Conservation (phyloP, 2,797 vertebrate genomes). For the Poeciliopsis gracilis region DNA sequence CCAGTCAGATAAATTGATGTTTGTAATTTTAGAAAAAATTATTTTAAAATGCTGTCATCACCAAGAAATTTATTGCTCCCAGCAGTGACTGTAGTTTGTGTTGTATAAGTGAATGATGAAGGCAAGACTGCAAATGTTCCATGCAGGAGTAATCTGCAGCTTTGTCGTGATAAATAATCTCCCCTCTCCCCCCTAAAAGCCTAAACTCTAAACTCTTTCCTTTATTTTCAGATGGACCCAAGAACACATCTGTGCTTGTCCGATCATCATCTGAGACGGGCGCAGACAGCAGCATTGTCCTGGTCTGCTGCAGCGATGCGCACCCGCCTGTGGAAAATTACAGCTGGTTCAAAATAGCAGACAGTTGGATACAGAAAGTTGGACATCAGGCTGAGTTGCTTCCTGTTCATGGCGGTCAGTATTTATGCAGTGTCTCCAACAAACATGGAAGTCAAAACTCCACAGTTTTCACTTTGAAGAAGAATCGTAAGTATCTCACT, state of each 20-base stretch:
- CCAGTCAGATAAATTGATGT: background rate
- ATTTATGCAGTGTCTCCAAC: constrained; percentile 45
- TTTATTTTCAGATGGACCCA: constrained; percentile 44
- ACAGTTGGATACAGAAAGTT: background rate
- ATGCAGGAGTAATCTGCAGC: background rate
- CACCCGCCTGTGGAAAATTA: constrained; percentile 50
- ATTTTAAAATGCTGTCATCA: background rate
- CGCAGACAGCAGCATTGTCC: background rate
- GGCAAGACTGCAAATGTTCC: background rate
- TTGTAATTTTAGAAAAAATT: background rate
- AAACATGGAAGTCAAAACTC: constrained; percentile 54
- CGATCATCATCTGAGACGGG: constrained; percentile 9
- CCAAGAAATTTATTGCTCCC: background rate
- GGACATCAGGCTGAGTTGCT: constrained; percentile 10
- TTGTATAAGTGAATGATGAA: background rate
- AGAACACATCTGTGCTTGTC: constrained; percentile 43
- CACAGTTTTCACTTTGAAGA: constrained; percentile 22
- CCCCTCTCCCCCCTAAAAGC: background rate
- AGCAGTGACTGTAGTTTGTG: background rate
- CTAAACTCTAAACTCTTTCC: background rate
- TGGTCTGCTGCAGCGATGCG: constrained; percentile 55
- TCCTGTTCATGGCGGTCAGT: constrained; percentile 7
- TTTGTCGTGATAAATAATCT: background rate
- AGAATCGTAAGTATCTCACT: constrained; percentile 1
- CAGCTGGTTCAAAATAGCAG: constrained; percentile 47